These are phyloP conservation scores for Steinernema hermaphroditum DNA, from an alignment of 2,888 invertebrate species.

Conservation along the genomic window DNA sequence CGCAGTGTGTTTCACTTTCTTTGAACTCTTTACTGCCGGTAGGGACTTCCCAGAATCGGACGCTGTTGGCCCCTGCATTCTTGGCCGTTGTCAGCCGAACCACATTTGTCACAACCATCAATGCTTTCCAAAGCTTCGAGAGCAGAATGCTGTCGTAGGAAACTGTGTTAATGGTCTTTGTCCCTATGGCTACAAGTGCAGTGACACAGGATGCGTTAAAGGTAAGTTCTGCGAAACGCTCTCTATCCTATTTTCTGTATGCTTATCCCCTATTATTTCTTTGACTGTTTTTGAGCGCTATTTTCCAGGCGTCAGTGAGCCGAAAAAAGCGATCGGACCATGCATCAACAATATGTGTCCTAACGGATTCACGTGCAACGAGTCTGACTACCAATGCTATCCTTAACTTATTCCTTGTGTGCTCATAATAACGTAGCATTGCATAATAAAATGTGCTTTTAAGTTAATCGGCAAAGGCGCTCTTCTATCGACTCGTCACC, in stretches of 20 bases:
- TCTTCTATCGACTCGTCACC: not conserved
- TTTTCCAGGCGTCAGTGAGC: slow-evolving; percentile 16
- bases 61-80: slow-evolving; percentile 57
- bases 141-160: not conserved
- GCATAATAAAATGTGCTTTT: not conserved
- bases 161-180: slow-evolving; percentile 58
- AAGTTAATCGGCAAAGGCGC: not conserved
- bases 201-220: slow-evolving; percentile 43
- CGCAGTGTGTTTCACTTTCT: not conserved
- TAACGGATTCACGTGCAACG: slow-evolving; percentile 49
- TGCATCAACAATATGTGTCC: slow-evolving; percentile 59
- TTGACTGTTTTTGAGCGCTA: not conserved
- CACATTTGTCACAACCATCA: slow-evolving; percentile 51
- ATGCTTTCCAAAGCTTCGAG: slow-evolving; percentile 45
- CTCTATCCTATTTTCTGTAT: slow-evolving; percentile 38
- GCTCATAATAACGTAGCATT: not conserved
- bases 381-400: slow-evolving; percentile 53
- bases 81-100: slow-evolving; percentile 50
- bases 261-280: not conserved
- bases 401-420: not conserved
- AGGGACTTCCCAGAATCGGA: not conserved
- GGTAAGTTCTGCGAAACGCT: slow-evolving; percentile 46
- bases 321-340: slow-evolving; percentile 54
- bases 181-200: slow-evolving; percentile 55
- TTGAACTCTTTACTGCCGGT: not conserved